Evolutionary conservation across 2,888 invertebrate species (phyloP).

Genomic region (Dolichopus griseipennis): DNA sequence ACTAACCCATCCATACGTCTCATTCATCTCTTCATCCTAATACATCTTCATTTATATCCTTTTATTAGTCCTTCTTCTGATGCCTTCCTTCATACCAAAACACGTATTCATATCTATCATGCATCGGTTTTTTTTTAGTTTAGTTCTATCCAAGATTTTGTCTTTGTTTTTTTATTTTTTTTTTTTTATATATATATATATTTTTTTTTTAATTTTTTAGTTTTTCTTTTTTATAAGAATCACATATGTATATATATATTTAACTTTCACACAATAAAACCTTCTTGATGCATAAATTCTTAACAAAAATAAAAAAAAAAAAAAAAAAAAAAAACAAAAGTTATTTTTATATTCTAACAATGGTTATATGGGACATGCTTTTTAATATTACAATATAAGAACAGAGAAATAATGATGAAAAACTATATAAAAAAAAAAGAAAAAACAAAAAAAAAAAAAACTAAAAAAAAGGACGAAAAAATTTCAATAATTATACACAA

Average conservation of each 20-base stretch:
- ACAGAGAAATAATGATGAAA: too few relatives aligned
- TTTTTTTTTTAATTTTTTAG: too few relatives aligned
- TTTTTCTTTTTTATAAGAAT: too few relatives aligned
- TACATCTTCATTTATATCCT: too few relatives aligned
- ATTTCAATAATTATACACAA: not conserved
- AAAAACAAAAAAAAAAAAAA: not conserved
- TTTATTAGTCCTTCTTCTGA: too few relatives aligned
- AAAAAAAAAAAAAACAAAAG: too few relatives aligned
- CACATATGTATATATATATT: not conserved
- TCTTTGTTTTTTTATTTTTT: not conserved
- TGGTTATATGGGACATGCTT: not conserved
- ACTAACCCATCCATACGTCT: not conserved
- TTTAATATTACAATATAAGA: not conserved
- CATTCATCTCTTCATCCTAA: too few relatives aligned
- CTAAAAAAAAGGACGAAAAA: not conserved
- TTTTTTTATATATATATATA: too few relatives aligned
- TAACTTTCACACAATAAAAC: not conserved
- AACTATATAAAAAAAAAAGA: not conserved
- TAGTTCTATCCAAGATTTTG: not conserved
- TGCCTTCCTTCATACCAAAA: too few relatives aligned
- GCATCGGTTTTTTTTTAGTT: not conserved
- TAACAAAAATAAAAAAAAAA: too few relatives aligned
- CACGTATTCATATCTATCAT: not conserved
- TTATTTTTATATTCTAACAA: not conserved
- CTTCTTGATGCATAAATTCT: slow-evolving; percentile 1